Evolutionary conservation across 37 sponge, comb jelly and placozoan genomes (phyloP).

Genomic region (Bolinopsis microptera): DNA sequence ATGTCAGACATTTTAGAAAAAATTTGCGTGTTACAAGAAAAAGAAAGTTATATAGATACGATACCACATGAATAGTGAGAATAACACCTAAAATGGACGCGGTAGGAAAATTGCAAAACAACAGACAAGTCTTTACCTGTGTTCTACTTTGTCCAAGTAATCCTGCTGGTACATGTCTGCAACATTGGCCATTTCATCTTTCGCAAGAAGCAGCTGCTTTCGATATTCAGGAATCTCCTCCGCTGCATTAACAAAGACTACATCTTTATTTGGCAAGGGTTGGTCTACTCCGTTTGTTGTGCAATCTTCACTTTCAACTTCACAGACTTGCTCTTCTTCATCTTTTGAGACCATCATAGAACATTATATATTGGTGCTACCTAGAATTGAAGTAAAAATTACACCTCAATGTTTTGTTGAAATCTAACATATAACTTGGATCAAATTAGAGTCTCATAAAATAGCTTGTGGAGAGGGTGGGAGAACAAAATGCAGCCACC

Average conservation of each 20-base stretch:
- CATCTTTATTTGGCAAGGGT: background rate
- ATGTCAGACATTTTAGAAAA: background rate
- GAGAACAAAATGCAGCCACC: too few relatives aligned
- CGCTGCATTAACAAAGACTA: slow-evolving; percentile 20
- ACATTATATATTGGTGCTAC: slow-evolving; percentile 25
- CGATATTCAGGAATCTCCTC: slow-evolving; percentile 25
- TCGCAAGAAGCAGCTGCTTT: slow-evolving; percentile 35
- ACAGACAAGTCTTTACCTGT: too few relatives aligned
- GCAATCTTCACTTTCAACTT: background rate
- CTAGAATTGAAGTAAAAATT: background rate
- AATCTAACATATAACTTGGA: too few relatives aligned
- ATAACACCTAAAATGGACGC: too few relatives aligned
- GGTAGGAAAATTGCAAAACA: too few relatives aligned
- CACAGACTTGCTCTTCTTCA: slow-evolving; percentile 4
- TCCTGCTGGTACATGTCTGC: slow-evolving; percentile 66
- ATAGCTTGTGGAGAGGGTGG: too few relatives aligned
- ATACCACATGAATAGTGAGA: too few relatives aligned
- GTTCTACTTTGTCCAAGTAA: slow-evolving; percentile 57
- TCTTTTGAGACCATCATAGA: slow-evolving; percentile 37
- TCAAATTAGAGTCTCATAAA: too few relatives aligned
- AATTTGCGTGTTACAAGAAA: background rate
- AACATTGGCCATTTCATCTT: background rate
- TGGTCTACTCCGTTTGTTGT: background rate
- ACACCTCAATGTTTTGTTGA: too few relatives aligned
- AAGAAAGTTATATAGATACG: too few relatives aligned